Evolutionary conservation across 2,113 vertebrate genomes (phyloP).

Genomic region (Paracanthobrama guichenoti): DNA sequence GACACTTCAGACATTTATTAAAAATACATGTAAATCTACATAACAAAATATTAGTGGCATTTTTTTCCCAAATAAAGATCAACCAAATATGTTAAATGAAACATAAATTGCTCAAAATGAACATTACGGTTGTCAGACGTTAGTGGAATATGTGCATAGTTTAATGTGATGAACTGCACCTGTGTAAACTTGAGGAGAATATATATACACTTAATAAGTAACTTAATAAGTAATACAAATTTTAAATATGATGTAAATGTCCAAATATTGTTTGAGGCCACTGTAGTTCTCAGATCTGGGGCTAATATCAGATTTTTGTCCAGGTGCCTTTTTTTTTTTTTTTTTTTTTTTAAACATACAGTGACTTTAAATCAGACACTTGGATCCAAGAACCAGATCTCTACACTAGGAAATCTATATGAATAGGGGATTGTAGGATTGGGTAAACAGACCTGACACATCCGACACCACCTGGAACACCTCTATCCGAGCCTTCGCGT

Average conservation of each 20-base stretch:
- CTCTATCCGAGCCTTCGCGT: not conserved
- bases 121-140: not conserved
- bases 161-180: not conserved
- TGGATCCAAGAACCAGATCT: not conserved
- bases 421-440: not conserved
- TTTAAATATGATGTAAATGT: not conserved
- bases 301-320: not conserved
- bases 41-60: not conserved
- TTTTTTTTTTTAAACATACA: not conserved
- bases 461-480: constrained; percentile 38
- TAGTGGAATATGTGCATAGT: not conserved
- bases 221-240: not conserved
- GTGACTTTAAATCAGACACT: not conserved
- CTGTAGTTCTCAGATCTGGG: not conserved
- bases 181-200: not conserved
- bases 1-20: not conserved
- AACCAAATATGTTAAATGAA: not conserved
- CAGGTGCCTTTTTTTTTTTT: not conserved
- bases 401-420: not conserved
- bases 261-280: not conserved
- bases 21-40: not conserved
- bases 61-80: too few species aligned
- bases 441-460: constrained; percentile 32
- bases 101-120: not conserved
- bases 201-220: not conserved